Evolutionary conservation across 2,797 vertebrate genomes (phyloP).

Genomic region (Rhinatrema bivittatum): DNA sequence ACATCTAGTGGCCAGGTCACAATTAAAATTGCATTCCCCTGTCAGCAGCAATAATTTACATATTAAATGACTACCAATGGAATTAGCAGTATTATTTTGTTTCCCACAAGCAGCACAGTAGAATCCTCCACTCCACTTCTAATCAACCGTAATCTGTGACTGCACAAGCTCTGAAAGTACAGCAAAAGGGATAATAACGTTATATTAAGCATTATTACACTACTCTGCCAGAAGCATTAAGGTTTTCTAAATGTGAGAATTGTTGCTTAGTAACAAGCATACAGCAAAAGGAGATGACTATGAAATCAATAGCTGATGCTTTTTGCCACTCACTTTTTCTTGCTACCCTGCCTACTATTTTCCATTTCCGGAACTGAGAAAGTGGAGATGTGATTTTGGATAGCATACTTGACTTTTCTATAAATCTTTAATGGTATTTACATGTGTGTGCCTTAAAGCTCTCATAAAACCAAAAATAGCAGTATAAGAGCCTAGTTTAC

Average conservation of each 20-base stretch:
- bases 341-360: constrained; percentile 7
- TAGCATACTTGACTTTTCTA: no score
- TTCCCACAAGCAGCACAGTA: constrained; percentile 38
- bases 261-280: constrained; percentile 55
- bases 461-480: no score
- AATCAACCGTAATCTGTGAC: constrained; percentile 42
- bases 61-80: constrained; percentile 43
- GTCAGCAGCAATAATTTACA: constrained; percentile 36
- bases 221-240: constrained; percentile 26
- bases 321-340: constrained; percentile 9
- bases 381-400: no score
- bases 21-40: constrained; percentile 28
- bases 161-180: constrained; percentile 26
- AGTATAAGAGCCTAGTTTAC: no score
- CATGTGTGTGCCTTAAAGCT: no score
- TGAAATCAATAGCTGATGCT: not conserved
- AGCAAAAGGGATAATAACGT: constrained; percentile 49
- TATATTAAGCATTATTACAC: constrained; percentile 35
- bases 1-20: constrained; percentile 9
- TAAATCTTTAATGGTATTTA: no score
- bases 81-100: constrained; percentile 49
- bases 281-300: constrained; percentile 11
- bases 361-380: no score
- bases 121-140: constrained; percentile 32
- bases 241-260: constrained; percentile 31